Conservation (phyloP, 2,888 invertebrate genomes). For the Sturmia bella region DNA sequence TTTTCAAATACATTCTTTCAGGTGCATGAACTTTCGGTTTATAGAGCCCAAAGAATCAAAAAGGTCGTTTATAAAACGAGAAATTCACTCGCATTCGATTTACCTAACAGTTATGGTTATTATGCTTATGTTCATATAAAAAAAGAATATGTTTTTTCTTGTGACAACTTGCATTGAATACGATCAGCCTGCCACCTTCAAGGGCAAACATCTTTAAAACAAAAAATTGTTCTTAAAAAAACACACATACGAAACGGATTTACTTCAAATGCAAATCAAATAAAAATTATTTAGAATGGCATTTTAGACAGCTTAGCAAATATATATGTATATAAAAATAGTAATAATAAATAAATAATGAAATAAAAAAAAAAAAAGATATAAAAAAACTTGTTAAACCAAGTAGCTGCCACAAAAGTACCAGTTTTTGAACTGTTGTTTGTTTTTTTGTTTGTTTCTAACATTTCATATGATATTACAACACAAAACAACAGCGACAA, state of each 20-base stretch:
- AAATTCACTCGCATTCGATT: too few species aligned
- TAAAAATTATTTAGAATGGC: constrained; percentile 61
- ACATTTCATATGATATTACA: constrained; percentile 42
- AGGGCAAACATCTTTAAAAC: constrained; percentile 50
- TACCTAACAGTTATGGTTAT: too few species aligned
- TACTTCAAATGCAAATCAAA: constrained; percentile 65
- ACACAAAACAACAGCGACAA: constrained; percentile 30
- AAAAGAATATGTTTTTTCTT: too few species aligned
- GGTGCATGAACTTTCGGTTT: too few species aligned
- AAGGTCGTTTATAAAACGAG: too few species aligned
- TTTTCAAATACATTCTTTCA: too few species aligned
- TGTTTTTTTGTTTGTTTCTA: constrained; percentile 5
- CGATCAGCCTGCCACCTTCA: constrained; percentile 52
- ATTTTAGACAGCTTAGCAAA: constrained; percentile 48
- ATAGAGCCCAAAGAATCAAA: too few species aligned
- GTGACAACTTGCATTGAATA: not conserved
- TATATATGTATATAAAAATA: too few species aligned
- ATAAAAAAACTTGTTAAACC: constrained; percentile 43
- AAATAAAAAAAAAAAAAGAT: not conserved
- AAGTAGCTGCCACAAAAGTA: constrained; percentile 57
- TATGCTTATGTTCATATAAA: too few species aligned
- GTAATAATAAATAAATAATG: not conserved
- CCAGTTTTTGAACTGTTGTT: constrained; percentile 31
- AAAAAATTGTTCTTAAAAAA: not conserved
- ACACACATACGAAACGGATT: constrained; percentile 50